A percentile compares a stretch with the other conserved stretches of the same genome.
Conservation (phyloP, 2,888 invertebrate genomes). For the Amblyjoppa fuscipennis region DNA sequence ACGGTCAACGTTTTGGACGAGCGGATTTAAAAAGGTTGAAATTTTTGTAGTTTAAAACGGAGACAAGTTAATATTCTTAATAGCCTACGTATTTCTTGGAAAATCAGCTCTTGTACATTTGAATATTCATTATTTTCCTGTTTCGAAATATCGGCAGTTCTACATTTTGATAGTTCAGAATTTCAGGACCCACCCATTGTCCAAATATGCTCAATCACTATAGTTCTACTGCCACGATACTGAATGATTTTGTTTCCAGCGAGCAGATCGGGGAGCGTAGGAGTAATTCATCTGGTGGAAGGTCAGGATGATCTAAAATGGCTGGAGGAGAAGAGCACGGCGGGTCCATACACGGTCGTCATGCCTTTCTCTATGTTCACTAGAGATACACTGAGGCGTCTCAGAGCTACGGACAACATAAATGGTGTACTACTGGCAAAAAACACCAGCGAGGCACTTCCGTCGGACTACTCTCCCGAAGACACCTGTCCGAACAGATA, state of each 20-base stretch:
- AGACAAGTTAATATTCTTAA: no score
- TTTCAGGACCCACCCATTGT: not conserved
- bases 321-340: slow-evolving; percentile 90
- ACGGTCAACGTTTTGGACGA: no score
- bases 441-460: slow-evolving; percentile 83
- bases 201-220: slow-evolving; percentile 6
- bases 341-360: slow-evolving; percentile 93
- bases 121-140: no score
- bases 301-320: slow-evolving; percentile 90
- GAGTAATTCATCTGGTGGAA: slow-evolving; percentile 92
- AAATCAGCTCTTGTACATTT: no score
- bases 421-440: slow-evolving; percentile 89
- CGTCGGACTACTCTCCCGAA: slow-evolving; percentile 86
- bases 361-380: slow-evolving; percentile 89
- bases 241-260: slow-evolving; percentile 86
- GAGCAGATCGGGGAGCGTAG: slow-evolving; percentile 92
- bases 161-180: no score
- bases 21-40: no score
- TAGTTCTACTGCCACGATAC: not conserved
- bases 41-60: no score
- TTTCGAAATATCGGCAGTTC: not conserved
- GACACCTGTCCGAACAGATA: slow-evolving; percentile 93
- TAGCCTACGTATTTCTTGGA: no score
- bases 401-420: slow-evolving; percentile 87
- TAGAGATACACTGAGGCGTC: slow-evolving; percentile 86